A percentile compares a stretch with the other conserved stretches of the same genome.
Conservation (phyloP, 2,113 vertebrate genomes). For the Speoplatyrhinus poulsoni region DNA sequence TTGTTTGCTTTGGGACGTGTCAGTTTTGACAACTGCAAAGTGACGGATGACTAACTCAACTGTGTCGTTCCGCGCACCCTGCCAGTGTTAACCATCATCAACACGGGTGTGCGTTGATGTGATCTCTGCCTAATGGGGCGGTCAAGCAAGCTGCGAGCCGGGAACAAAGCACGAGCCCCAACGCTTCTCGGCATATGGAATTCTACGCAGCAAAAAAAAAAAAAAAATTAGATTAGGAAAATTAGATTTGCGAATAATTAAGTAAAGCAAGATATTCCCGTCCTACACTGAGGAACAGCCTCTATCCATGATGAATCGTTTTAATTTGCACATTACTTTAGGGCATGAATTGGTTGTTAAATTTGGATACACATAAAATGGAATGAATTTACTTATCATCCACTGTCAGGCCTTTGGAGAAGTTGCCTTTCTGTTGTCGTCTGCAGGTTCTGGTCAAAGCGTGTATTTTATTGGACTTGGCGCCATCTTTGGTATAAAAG, state of each 20-base stretch:
- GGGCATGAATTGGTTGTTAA: constrained; percentile 92
- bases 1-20: constrained; percentile 39
- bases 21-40: constrained; percentile 73
- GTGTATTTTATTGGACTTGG: neutral
- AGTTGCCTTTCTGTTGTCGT: constrained; percentile 38
- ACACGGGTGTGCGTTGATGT: constrained; percentile 89
- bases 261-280: constrained; percentile 89
- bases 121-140: constrained; percentile 97
- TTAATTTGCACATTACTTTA: constrained; percentile 80
- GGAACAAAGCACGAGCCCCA: constrained; percentile 91
- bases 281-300: constrained; percentile 72
- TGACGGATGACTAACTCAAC: constrained; percentile 61
- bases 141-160: constrained; percentile 92
- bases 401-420: constrained; percentile 66
- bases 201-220: constrained; percentile 78
- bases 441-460: neutral
- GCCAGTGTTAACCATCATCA: constrained; percentile 83
- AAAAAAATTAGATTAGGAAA: constrained; percentile 80
- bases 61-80: constrained; percentile 70
- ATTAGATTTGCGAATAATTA: constrained; percentile 96
- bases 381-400: constrained; percentile 86
- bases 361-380: constrained; percentile 91
- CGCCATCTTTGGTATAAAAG: neutral
- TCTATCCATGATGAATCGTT: constrained; percentile 76
- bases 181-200: constrained; percentile 83